Evolutionary conservation across 2,113 vertebrate species (phyloP), one percentile per base, ranked within the genome.

Genomic region (Zonotrichia leucophrys): DNA sequence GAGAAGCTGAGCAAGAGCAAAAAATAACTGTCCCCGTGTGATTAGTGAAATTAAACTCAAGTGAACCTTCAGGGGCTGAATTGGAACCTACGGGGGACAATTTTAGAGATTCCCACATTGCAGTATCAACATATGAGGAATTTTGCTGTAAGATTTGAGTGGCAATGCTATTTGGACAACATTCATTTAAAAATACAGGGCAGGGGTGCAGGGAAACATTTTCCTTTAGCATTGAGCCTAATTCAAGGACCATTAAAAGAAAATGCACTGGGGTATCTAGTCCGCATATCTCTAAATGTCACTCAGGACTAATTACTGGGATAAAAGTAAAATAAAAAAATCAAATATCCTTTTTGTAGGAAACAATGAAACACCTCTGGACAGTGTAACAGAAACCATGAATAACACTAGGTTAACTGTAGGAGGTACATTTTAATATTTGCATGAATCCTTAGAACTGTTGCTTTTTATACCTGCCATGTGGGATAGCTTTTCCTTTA

Each of bases 21-120:
- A 91, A 96, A 97, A 92, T 90, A 94, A 89, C 83, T 27, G 52
- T 95, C 92, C 92, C 82, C 0, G 14, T 83, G 82, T 77, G 93
- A 87, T 94, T 89, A 91, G 82, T 66, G 80, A 95, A 93, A 95
- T 95, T 92, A 96, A 96, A 92, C 91, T 89, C 74, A 83, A 95
- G 77, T 77, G 83, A 94, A 95, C 89, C 64, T 92, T 70, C 85
- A 50, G 49, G 50, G 88, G 70, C 55, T 96, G 68, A 93, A 83
- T 74, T 24, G 1, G 15, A 87, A 86, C 37, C 92, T 80, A 35
- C 4, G 1, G 78, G 72, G 86, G 68, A 55, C 31, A 55, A 47
- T 88, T 79, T 50, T 55, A 84, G 79, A 96, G 87, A 77, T 85
- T 64, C 47, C 39, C 33, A 66, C 62, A 46, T 24, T 42, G 55